These are phyloP conservation scores for Scaptodrosophila lebanonensis DNA, from an alignment of 1,140 invertebrate species.

Conservation along the genomic window DNA sequence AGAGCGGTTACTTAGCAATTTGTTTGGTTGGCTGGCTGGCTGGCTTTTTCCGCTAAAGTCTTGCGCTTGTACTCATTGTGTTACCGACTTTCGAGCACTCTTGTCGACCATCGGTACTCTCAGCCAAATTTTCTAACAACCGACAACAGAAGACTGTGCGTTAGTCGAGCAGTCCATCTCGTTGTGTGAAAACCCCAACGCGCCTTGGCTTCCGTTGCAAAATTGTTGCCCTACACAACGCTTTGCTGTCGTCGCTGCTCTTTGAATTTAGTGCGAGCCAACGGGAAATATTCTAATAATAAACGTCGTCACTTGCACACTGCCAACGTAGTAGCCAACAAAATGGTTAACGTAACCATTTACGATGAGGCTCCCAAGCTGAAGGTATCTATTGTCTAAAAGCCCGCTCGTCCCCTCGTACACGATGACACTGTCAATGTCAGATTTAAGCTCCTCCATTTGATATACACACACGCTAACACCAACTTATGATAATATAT, in stretches of 20 bases:
- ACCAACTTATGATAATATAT: no score
- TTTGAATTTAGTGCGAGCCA: conserved; percentile 48
- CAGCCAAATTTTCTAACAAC: conserved; percentile 63
- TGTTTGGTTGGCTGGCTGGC: conserved; percentile 19
- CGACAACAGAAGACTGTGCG: conserved; percentile 30
- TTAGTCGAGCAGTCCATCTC: conserved; percentile 49
- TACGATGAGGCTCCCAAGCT: conserved; percentile 67
- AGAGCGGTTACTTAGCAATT: background rate
- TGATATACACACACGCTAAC: conserved; percentile 47
- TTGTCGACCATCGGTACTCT: conserved; percentile 7
- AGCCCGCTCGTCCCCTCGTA: background rate
- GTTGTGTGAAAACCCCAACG: conserved; percentile 32
- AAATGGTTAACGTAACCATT: conserved; percentile 74
- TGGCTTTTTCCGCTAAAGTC: conserved; percentile 17
- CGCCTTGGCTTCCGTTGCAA: conserved; percentile 20
- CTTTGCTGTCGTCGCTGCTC: conserved; percentile 6
- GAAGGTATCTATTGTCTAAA: conserved; percentile 48
- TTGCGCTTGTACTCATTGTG: conserved; percentile 25
- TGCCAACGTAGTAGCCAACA: conserved; percentile 36
- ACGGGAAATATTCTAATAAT: conserved; percentile 24
- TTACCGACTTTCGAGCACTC: conserved; percentile 49
- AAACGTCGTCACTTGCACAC: conserved; percentile 34
- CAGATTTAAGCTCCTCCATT: conserved; percentile 6
- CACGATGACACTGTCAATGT: conserved; percentile 19
- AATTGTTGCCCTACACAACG: conserved; percentile 26